Evolutionary conservation across 2,797 vertebrate genomes (phyloP).

Genomic region (Microctenopoma steveboyesi): DNA sequence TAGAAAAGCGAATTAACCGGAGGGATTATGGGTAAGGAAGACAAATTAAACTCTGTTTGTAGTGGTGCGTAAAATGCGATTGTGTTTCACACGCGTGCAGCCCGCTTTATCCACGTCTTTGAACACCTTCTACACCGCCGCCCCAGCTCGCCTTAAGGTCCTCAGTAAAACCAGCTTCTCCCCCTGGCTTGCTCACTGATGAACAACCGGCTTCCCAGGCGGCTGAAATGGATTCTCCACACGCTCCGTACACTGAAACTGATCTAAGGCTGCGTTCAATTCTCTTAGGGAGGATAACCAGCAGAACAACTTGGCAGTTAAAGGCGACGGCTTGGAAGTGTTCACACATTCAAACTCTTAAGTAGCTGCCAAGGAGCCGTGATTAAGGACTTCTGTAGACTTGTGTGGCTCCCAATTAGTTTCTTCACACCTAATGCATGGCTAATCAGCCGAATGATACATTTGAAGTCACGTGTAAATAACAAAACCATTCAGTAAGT

Average conservation of each 20-base stretch:
- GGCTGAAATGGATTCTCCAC: constrained; percentile 56
- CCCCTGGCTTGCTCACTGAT: constrained; percentile 47
- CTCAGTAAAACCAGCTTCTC: constrained; percentile 44
- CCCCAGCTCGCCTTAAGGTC: constrained; percentile 44
- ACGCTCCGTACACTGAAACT: constrained; percentile 43
- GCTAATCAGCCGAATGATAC: not conserved
- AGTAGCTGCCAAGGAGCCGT: constrained; percentile 39
- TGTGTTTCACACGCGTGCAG: constrained; percentile 40
- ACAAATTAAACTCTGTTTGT: constrained; percentile 66
- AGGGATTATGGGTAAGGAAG: constrained; percentile 64
- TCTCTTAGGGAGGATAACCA: constrained; percentile 49
- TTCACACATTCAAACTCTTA: constrained; percentile 32
- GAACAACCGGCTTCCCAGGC: constrained; percentile 51
- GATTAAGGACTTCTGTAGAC: constrained; percentile 31
- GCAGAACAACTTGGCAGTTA: constrained; percentile 53
- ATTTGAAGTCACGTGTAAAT: not conserved
- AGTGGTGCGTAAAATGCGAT: constrained; percentile 64
- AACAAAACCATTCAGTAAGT: not conserved
- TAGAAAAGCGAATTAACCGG: constrained; percentile 55
- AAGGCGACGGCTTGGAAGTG: constrained; percentile 38
- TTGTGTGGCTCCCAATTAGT: constrained; percentile 24
- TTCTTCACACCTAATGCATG: constrained; percentile 35
- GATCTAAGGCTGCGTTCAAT: constrained; percentile 50
- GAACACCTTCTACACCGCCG: constrained; percentile 49
- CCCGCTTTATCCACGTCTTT: constrained; percentile 48